phyloP scores from a whole-genome alignment of 2,797 vertebrate species.

The Phaenicophaeus curvirostris region DNA sequence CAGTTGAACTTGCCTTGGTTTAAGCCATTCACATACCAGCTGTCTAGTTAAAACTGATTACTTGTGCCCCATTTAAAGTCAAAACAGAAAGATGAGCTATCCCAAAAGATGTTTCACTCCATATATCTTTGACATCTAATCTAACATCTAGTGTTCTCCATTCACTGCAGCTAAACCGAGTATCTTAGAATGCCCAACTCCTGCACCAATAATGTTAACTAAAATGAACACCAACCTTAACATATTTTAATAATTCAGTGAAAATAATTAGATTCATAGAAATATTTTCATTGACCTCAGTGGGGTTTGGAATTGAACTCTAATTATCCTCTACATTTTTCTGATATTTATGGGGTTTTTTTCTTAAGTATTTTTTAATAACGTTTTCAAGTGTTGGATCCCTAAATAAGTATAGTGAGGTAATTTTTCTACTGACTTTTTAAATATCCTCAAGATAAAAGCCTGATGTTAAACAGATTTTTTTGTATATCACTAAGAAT shows the following conservation, averaged over 20 bases:
- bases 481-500: background rate
- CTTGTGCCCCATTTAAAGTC: slow-evolving; percentile 37
- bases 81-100: slow-evolving; percentile 24
- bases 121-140: background rate
- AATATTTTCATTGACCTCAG: background rate
- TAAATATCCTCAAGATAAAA: background rate
- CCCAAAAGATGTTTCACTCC: background rate
- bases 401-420: background rate
- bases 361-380: background rate
- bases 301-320: accelerated
- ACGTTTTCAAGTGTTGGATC: background rate
- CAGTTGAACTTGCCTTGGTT: background rate
- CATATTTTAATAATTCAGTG: background rate
- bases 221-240: background rate
- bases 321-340: background rate
- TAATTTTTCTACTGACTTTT: background rate
- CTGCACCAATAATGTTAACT: background rate
- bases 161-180: background rate
- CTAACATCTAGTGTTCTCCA: background rate
- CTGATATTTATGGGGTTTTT: background rate
- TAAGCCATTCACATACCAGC: background rate
- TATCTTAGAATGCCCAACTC: background rate
- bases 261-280: background rate
- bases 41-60: slow-evolving; percentile 30
- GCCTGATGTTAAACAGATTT: background rate